Evolutionary conservation across 2,797 vertebrate genomes (phyloP).

Genomic region (Fistularia commersonii): DNA sequence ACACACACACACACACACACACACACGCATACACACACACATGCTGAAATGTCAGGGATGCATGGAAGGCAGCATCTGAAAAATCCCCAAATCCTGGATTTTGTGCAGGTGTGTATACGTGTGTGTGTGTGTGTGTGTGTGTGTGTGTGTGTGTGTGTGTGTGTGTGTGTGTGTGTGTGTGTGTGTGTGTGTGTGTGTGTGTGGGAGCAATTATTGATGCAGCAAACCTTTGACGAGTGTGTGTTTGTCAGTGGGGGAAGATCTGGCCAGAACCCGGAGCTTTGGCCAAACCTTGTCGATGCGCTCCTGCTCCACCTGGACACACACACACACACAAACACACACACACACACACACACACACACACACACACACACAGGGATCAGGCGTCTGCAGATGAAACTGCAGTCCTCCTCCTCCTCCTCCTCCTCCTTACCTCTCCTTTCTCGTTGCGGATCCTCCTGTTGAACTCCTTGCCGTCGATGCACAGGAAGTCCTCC

Average conservation of each 20-base stretch:
- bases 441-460: conserved; percentile 98
- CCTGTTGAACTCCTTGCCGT: conserved; percentile 97
- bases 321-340: conserved; percentile 7
- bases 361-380: conserved; percentile 54
- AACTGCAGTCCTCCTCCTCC: neutral
- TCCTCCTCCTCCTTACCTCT: conserved; percentile 73
- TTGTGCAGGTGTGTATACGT: too few species aligned
- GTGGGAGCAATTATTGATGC: neutral
- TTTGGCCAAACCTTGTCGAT: conserved; percentile 95
- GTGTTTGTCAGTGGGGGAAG: conserved; percentile 90
- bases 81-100: too few species aligned
- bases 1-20: conserved; percentile 1
- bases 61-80: too few species aligned
- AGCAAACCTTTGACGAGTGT: conserved; percentile 88
- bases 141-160: too few species aligned
- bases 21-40: too few species aligned
- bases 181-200: too few species aligned
- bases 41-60: too few species aligned
- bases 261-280: conserved; percentile 87
- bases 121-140: too few species aligned
- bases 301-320: conserved; percentile 87
- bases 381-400: too few species aligned
- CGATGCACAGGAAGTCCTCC: conserved; percentile 96
- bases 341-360: too few species aligned
- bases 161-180: too few species aligned